Percentiles rank a stretch among this genome's conserved stretches.
Conservation (phyloP, 2,113 vertebrate genomes). For the Hyperopisus bebe region DNA sequence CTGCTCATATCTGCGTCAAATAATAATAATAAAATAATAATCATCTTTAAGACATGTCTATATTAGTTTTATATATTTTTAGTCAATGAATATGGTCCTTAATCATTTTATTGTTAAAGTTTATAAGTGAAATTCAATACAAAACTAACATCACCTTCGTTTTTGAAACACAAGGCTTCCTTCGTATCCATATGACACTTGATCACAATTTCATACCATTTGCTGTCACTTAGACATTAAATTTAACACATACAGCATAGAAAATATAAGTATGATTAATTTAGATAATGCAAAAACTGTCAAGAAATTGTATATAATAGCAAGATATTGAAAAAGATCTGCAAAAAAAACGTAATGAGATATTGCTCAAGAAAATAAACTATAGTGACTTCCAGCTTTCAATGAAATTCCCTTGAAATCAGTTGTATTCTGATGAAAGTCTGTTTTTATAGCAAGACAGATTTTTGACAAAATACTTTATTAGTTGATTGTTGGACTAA, state of each 20-base stretch:
- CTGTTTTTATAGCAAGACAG: background rate
- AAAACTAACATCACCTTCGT: background rate
- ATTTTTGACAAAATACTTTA: background rate
- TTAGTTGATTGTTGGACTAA: background rate
- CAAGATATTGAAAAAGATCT: background rate
- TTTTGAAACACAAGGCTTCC: background rate
- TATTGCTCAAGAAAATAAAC: background rate
- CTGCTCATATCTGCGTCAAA: background rate
- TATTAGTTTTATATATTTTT: background rate
- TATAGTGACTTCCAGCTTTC: background rate
- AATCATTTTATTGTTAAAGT: background rate
- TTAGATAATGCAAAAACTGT: background rate
- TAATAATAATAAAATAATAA: background rate
- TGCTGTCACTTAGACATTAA: background rate
- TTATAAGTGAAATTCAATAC: background rate
- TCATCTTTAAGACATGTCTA: background rate
- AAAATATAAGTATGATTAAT: background rate
- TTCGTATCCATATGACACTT: background rate
- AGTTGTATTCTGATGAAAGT: background rate
- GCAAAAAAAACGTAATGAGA: background rate
- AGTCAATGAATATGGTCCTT: background rate
- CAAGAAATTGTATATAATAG: background rate
- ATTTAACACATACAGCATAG: background rate
- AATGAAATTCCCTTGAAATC: background rate
- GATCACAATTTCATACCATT: background rate